Evolutionary conservation across 2,113 vertebrate species (phyloP).

Genomic region (Gasterosteus nipponicus): DNA sequence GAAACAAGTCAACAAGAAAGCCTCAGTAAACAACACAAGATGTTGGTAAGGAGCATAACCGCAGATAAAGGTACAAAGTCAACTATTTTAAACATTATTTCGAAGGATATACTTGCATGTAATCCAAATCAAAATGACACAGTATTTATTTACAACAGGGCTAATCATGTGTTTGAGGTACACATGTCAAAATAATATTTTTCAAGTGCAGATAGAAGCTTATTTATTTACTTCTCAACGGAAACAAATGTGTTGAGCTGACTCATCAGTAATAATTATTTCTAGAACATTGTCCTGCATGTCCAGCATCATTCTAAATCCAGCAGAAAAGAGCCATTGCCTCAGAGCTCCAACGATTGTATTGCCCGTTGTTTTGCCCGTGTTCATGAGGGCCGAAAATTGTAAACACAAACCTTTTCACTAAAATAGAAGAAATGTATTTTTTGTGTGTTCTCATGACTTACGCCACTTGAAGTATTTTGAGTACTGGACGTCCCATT

Average conservation of each 20-base stretch:
- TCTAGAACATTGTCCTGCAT: background rate
- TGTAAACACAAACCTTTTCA: too few relatives aligned
- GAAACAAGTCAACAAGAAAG: slow-evolving; percentile 44
- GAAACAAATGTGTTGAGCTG: background rate
- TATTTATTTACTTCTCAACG: background rate
- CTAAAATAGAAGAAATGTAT: background rate
- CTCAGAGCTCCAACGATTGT: background rate
- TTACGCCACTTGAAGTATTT: background rate
- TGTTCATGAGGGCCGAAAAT: background rate
- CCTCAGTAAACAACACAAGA: slow-evolving; percentile 24
- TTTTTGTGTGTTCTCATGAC: background rate
- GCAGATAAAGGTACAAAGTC: background rate
- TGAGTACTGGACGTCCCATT: background rate
- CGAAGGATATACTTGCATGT: background rate
- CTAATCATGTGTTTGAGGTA: background rate
- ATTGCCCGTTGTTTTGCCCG: background rate
- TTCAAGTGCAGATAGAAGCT: background rate
- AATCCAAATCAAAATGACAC: background rate
- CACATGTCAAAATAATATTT: background rate
- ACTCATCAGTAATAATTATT: background rate
- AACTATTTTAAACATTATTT: slow-evolving; percentile 11
- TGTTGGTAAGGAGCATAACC: slow-evolving; percentile 2
- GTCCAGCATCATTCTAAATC: background rate
- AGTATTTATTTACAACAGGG: background rate
- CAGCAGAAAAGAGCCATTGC: background rate